Percentiles rank a stretch among this genome's conserved stretches.
phyloP scores from a whole-genome alignment of 2,113 vertebrate genomes.

The Eudyptes chrysolophus region DNA sequence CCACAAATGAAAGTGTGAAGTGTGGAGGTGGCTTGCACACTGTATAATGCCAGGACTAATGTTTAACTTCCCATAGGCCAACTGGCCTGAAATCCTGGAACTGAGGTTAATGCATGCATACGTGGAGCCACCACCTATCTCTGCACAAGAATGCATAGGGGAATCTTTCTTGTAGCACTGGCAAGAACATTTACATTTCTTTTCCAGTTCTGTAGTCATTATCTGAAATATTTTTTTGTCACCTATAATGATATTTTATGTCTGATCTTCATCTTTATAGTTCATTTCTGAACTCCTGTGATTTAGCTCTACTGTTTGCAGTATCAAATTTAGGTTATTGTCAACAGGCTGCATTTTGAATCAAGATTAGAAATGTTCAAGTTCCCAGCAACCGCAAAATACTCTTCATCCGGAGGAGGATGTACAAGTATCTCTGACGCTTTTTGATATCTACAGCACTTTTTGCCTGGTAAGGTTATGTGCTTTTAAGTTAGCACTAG shows the following conservation, averaged over 20 bases:
- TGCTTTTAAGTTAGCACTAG: background rate
- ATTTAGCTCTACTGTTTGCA: background rate
- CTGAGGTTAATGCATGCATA: background rate
- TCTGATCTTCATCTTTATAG: background rate
- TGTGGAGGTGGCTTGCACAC: background rate
- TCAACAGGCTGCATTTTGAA: constrained; percentile 16
- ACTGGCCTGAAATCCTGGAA: background rate
- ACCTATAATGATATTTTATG: background rate
- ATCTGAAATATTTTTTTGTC: background rate
- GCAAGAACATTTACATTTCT: background rate
- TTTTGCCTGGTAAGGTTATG: background rate
- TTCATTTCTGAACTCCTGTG: background rate
- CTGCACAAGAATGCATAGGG: background rate
- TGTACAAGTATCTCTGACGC: background rate
- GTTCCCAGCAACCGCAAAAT: background rate
- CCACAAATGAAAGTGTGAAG: background rate
- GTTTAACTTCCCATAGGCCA: background rate
- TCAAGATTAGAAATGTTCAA: background rate
- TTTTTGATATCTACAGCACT: background rate
- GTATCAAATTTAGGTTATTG: constrained; percentile 8
- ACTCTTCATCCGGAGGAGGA: background rate
- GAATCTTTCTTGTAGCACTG: background rate
- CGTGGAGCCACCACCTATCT: background rate
- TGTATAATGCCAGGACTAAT: background rate
- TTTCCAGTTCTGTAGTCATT: background rate